Evolutionary conservation across 2,113 vertebrate genomes (phyloP).

Genomic region (Anoplopoma fimbria): DNA sequence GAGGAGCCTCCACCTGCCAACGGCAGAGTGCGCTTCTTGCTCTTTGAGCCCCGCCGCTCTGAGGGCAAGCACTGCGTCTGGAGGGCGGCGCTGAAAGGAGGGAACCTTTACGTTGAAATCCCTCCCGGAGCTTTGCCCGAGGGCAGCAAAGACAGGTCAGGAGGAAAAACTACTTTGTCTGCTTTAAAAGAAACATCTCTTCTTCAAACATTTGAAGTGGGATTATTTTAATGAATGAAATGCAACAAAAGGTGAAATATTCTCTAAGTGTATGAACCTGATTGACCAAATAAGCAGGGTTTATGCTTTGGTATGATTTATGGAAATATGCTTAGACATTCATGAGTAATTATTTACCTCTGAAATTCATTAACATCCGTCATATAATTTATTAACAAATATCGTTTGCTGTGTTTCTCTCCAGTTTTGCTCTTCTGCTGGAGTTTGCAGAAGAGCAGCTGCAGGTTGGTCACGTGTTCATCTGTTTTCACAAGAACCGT

Average conservation of each 20-base stretch:
- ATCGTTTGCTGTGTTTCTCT: background rate
- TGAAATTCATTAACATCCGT: too few species aligned
- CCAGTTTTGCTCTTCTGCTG: constrained; percentile 93
- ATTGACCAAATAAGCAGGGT: background rate
- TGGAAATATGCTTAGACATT: background rate
- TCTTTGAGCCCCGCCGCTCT: constrained; percentile 90
- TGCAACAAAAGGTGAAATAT: background rate
- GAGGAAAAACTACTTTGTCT: too few species aligned
- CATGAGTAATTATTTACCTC: background rate
- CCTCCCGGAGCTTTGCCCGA: constrained; percentile 93
- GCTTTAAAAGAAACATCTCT: background rate
- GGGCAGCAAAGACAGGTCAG: constrained; percentile 97
- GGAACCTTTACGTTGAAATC: constrained; percentile 93
- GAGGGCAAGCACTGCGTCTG: constrained; percentile 90
- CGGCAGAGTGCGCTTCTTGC: constrained; percentile 90
- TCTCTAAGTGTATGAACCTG: background rate
- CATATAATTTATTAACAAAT: too few species aligned
- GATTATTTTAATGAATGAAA: background rate
- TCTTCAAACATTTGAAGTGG: background rate
- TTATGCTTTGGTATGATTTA: background rate
- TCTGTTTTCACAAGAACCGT: constrained; percentile 97
- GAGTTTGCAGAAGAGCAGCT: constrained; percentile 97
- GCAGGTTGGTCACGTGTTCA: constrained; percentile 91
- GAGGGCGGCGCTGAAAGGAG: constrained; percentile 91
- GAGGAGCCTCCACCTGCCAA: constrained; percentile 91